These are phyloP conservation scores for Peromyscus aztecus DNA, from an alignment of 2,797 vertebrate genomes.

Conservation along the genomic window DNA sequence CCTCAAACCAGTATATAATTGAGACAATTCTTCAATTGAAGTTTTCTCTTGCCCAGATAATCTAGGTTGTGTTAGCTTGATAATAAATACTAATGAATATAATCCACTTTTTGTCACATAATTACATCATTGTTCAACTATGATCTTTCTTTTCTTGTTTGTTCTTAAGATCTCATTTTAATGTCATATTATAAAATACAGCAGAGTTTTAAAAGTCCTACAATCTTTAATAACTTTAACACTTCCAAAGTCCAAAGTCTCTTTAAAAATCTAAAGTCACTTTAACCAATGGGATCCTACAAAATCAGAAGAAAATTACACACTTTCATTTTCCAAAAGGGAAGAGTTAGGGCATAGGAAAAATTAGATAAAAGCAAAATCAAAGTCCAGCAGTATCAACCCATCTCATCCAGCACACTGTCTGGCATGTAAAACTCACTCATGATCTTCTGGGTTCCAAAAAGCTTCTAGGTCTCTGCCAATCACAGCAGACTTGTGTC, in stretches of 20 bases:
- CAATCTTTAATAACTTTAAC: not conserved
- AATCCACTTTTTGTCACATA: not conserved
- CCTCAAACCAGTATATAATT: not conserved
- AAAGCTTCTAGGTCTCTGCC: not conserved
- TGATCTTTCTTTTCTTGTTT: not conserved
- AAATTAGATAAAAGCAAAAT: not conserved
- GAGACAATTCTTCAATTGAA: not conserved
- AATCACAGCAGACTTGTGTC: not conserved
- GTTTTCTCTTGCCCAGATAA: not conserved
- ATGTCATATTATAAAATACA: not conserved
- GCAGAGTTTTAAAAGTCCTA: not conserved
- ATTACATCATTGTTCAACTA: not conserved
- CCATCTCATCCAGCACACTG: no score
- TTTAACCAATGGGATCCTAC: not conserved
- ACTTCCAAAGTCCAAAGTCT: not conserved
- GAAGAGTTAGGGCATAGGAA: not conserved
- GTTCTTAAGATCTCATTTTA: not conserved
- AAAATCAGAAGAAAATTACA: not conserved
- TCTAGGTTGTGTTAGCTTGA: not conserved
- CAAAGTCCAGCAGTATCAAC: not conserved
- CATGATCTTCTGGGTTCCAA: not conserved
- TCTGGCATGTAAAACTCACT: not conserved
- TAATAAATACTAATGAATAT: not conserved
- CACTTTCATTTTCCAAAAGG: not conserved
- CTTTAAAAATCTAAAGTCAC: not conserved